These are phyloP conservation scores for Melanostoma mellinum DNA, from an alignment of 2,888 invertebrate genomes.

Conservation along the genomic window DNA sequence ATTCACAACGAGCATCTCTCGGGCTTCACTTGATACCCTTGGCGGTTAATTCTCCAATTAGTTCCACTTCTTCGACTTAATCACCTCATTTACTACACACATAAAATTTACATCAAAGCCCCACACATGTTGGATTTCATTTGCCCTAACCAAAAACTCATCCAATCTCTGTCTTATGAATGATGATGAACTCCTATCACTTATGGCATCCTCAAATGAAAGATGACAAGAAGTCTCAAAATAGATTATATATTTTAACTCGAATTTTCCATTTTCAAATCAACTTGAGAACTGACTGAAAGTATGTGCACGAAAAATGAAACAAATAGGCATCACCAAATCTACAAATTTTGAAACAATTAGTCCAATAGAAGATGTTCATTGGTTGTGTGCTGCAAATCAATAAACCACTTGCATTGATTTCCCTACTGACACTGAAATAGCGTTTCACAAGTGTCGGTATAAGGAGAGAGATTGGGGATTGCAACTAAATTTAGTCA, in stretches of 20 bases:
- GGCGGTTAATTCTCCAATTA: conserved; percentile 44
- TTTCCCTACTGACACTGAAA: conserved; percentile 47
- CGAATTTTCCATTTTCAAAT: neutral
- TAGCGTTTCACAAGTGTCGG: neutral
- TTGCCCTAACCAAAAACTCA: neutral
- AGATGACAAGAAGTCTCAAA: conserved; percentile 44
- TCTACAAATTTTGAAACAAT: conserved; percentile 19
- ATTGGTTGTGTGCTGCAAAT: neutral
- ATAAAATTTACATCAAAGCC: conserved; percentile 52
- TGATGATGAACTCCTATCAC: conserved; percentile 10
- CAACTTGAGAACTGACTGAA: conserved; percentile 26
- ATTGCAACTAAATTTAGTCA: conserved; percentile 51
- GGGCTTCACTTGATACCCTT: conserved; percentile 32
- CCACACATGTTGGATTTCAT: neutral
- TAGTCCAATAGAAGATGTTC: conserved; percentile 21
- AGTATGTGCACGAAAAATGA: neutral
- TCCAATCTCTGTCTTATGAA: neutral
- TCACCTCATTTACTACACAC: conserved; percentile 55
- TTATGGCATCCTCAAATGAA: conserved; percentile 39
- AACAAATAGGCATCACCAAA: conserved; percentile 11
- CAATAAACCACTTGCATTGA: conserved; percentile 57
- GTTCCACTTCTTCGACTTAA: conserved; percentile 35
- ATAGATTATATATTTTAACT: conserved; percentile 40
- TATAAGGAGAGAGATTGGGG: neutral
- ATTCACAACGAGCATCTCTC: conserved; percentile 3